A percentile compares a stretch with the other conserved stretches of the same genome.
Evolutionary conservation across 2,888 invertebrate genomes (phyloP).

Genomic region (Antheraea yamamai): DNA sequence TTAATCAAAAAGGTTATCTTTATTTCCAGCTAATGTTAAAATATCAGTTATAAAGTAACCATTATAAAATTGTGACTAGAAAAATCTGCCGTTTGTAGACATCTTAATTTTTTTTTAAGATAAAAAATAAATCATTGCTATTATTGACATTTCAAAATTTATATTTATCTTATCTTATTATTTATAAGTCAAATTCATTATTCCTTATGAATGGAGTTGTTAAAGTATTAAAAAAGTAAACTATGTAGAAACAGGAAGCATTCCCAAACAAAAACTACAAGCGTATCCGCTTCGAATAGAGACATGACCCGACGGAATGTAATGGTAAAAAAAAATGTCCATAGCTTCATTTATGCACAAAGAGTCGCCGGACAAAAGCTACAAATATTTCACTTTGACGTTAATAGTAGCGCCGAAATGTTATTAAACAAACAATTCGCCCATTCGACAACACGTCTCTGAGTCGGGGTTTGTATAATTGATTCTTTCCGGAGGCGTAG

Average conservation of each 20-base stretch:
- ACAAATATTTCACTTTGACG: conserved; percentile 73
- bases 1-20: not conserved
- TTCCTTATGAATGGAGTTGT: conserved; percentile 50
- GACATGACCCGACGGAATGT: conserved; percentile 61
- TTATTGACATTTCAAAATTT: not conserved
- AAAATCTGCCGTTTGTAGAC: not conserved
- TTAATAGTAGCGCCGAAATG: conserved; percentile 72
- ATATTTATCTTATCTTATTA: not conserved
- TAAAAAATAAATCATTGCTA: not conserved
- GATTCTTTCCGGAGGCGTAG: conserved; percentile 80
- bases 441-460: conserved; percentile 74
- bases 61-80: not conserved
- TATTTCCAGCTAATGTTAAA: not conserved
- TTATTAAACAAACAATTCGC: conserved; percentile 82
- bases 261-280: conserved; percentile 64
- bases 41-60: not conserved
- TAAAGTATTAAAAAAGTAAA: conserved; percentile 68
- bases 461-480: conserved; percentile 72
- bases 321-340: conserved; percentile 60
- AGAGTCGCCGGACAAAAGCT: conserved; percentile 61
- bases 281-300: conserved; percentile 69
- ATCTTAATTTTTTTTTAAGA: not conserved
- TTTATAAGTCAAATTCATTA: conserved; percentile 66
- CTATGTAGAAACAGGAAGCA: conserved; percentile 63
- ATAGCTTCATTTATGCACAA: conserved; percentile 70